Base-by-base conservation (phyloP, 2,888 invertebrate species). In the Sphecodes monilicornis region DNA sequence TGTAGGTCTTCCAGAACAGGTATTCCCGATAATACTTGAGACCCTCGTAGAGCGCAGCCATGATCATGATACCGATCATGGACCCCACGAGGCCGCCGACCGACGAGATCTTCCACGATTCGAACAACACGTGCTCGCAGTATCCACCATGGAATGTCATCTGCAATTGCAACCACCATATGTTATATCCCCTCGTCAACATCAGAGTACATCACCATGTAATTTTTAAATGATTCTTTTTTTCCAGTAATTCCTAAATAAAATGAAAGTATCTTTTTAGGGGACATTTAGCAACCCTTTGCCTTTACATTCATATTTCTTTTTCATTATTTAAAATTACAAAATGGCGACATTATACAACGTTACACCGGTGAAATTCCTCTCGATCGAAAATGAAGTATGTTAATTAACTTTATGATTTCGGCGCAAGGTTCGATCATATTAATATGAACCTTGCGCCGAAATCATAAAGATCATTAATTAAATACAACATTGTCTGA, bases 11-110 rank as follows among this genome's bases (percentile, higher is more conserved):
- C 97, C 98, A 98, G 94, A 98, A 97, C 71, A 98, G 96, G 95
- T 93, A 93, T 91, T 95, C 96, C 95, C 97, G 96, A 90, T 97
- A 97, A 95, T 98, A 98, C 95, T 99, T 99, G 4, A 99, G 96
- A 0, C 98, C 99, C 96, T 99, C 99, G 95, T 99, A 99, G 41
- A 99, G 95, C 76, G 98, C 96, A 10, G 99, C 99, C 96, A 99
- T 96, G 86, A 98, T 95, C 94, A 99, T 98, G 92, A 99, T 98
- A 70, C 97, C 98, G 87, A 99, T 95, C 96, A 99, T 98, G 6
- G 99, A 99, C 68, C 97, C 98, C 82, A 99, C 95, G 91, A 99
- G 96, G 82, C 98, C 98, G 69, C 97, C 97, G 78, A 97, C 94
- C 32, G 97, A 97, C 54, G 96, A 96, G 78, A 97, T 97, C 91